phyloP scores from a whole-genome alignment of 2,113 vertebrate genomes.

The Eretmochelys imbricata region DNA sequence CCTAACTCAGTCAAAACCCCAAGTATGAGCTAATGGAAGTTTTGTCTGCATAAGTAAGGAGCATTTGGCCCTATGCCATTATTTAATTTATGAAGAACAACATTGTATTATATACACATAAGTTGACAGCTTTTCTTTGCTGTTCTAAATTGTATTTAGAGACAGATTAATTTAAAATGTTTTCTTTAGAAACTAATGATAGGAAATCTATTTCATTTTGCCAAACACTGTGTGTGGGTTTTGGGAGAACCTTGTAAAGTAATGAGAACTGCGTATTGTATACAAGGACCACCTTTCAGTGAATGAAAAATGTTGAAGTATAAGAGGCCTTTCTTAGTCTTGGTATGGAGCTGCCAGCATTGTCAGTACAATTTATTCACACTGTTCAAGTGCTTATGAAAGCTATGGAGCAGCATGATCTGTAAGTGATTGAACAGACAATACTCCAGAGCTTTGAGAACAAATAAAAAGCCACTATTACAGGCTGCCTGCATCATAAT shows the following conservation, averaged over 20 bases:
- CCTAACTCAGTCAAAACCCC: not conserved
- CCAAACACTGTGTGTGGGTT: constrained; percentile 27
- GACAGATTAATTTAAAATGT: constrained; percentile 46
- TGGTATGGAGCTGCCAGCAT: constrained; percentile 53
- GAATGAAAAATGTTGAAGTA: constrained; percentile 44
- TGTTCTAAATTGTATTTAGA: constrained; percentile 50
- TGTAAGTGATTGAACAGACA: constrained; percentile 70
- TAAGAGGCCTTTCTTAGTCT: constrained; percentile 49
- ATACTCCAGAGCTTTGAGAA: constrained; percentile 60
- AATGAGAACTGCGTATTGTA: not conserved
- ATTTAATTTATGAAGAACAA: constrained; percentile 41
- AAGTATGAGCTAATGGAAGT: not conserved
- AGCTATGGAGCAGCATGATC: constrained; percentile 58
- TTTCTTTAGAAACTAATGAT: constrained; percentile 33
- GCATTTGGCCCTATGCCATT: not conserved
- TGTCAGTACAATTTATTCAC: constrained; percentile 72
- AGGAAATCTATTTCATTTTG: constrained; percentile 49
- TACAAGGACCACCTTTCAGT: constrained; percentile 17
- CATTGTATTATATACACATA: constrained; percentile 37
- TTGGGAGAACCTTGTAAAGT: constrained; percentile 29
- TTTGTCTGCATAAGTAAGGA: not conserved
- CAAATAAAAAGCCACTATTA: constrained; percentile 68
- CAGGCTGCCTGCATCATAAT: constrained; percentile 57
- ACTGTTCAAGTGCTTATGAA: constrained; percentile 65
- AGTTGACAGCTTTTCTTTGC: not conserved